phyloP scores from a whole-genome alignment of 2,797 vertebrate species.

The Martes flavigula region DNA sequence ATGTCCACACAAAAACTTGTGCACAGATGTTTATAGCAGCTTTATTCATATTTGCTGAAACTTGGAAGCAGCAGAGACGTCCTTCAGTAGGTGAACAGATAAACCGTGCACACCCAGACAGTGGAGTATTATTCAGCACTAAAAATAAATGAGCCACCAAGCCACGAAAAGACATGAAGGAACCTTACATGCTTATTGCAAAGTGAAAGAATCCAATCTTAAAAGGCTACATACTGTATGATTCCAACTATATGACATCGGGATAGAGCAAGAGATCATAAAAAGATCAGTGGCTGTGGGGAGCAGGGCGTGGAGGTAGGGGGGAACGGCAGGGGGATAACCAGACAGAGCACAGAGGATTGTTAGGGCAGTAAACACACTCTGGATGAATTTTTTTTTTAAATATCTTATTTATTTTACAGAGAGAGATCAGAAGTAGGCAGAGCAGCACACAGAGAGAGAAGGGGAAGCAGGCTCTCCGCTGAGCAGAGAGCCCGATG shows the following conservation, averaged over 20 bases:
- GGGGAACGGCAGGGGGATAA: too few relatives aligned
- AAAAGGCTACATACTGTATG: background rate
- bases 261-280: background rate
- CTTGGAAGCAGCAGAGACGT: background rate
- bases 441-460: too few relatives aligned
- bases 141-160: background rate
- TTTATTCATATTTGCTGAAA: background rate
- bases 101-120: background rate
- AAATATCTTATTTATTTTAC: too few relatives aligned
- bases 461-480: too few relatives aligned
- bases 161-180: background rate
- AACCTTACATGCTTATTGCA: background rate
- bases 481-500: too few relatives aligned
- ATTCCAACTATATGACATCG: background rate
- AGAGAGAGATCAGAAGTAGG: too few relatives aligned
- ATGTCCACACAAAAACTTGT: background rate
- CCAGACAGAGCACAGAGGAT: background rate
- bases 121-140: background rate
- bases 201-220: background rate
- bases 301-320: too few relatives aligned
- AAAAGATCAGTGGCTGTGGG: background rate
- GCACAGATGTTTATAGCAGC: background rate
- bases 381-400: background rate
- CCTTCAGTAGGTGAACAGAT: background rate
- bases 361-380: background rate